phyloP scores from a whole-genome alignment of 2,113 vertebrate species.

The Phyllostomus hastatus region DNA sequence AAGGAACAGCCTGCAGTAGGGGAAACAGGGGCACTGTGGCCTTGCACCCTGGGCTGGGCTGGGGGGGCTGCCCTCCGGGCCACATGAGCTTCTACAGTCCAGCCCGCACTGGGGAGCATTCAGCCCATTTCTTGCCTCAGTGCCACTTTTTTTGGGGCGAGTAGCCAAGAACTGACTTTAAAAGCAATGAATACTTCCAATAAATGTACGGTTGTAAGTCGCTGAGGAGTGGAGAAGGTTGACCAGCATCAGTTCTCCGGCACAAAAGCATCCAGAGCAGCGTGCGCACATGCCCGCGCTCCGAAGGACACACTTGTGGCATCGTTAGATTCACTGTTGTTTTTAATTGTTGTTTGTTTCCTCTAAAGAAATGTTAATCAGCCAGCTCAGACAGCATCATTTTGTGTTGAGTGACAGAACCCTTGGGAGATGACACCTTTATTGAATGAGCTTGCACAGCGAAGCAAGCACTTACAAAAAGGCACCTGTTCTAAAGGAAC shows the following conservation, averaged over 20 bases:
- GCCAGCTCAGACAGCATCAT: constrained; percentile 75
- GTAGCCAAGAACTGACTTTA: constrained; percentile 35
- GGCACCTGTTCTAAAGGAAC: background rate
- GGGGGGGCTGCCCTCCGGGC: background rate
- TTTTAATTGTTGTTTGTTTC: constrained; percentile 60
- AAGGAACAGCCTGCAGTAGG: background rate
- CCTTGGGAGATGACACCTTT: constrained; percentile 46
- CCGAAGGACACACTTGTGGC: constrained; percentile 60
- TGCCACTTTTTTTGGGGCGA: constrained; percentile 45
- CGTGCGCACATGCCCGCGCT: constrained; percentile 37
- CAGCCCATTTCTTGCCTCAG: constrained; percentile 42
- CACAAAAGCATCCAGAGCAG: background rate
- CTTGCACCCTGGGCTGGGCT: background rate
- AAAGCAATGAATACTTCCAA: constrained; percentile 28
- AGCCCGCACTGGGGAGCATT: background rate
- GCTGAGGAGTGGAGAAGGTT: constrained; percentile 37
- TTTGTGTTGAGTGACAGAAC: constrained; percentile 66
- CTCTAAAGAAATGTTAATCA: constrained; percentile 69
- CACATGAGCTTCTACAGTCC: background rate
- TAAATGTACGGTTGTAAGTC: constrained; percentile 12
- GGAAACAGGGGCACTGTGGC: background rate
- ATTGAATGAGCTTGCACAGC: constrained; percentile 34
- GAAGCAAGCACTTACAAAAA: constrained; percentile 53
- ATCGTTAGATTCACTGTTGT: constrained; percentile 54
- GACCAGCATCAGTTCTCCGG: background rate